Evolutionary conservation across 1,140 invertebrate species (phyloP).

Genomic region (Coboldia fuscipes): DNA sequence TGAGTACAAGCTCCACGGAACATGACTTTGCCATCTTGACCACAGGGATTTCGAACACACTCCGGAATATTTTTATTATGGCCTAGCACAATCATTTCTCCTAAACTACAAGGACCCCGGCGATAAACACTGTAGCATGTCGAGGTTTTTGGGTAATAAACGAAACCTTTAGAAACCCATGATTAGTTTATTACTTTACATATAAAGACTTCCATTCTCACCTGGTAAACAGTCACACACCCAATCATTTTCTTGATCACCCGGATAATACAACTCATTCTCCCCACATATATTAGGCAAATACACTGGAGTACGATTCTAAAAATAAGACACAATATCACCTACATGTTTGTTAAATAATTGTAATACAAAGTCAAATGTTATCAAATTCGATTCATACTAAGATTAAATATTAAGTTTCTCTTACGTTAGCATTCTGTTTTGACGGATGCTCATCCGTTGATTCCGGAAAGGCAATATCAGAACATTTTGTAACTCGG

Average conservation of each 20-base stretch:
- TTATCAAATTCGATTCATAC: conserved; percentile 7
- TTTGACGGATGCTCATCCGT: conserved; percentile 14
- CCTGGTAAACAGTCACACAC: conserved; percentile 42
- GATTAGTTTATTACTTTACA: neutral
- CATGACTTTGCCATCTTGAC: conserved; percentile 21
- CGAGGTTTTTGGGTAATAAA: conserved; percentile 35
- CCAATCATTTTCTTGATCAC: conserved; percentile 32
- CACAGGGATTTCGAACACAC: conserved; percentile 35
- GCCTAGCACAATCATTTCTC: conserved; percentile 30
- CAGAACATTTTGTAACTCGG: too few species aligned
- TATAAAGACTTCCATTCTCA: conserved; percentile 9
- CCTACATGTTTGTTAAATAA: neutral
- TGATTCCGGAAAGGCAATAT: conserved; percentile 12
- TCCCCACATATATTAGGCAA: conserved; percentile 29
- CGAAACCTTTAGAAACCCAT: conserved; percentile 22
- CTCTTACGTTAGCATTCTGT: conserved; percentile 12
- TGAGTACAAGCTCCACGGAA: conserved; percentile 26
- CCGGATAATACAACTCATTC: conserved; percentile 38
- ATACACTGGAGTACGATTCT: conserved; percentile 30
- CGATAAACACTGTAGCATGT: conserved; percentile 34
- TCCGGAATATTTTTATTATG: conserved; percentile 26
- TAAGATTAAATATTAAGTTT: neutral
- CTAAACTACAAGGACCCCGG: conserved; percentile 32
- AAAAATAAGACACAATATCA: conserved; percentile 5
- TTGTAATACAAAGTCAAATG: neutral